Conservation (phyloP, 2,888 invertebrate genomes). For the Myathropa florea region DNA sequence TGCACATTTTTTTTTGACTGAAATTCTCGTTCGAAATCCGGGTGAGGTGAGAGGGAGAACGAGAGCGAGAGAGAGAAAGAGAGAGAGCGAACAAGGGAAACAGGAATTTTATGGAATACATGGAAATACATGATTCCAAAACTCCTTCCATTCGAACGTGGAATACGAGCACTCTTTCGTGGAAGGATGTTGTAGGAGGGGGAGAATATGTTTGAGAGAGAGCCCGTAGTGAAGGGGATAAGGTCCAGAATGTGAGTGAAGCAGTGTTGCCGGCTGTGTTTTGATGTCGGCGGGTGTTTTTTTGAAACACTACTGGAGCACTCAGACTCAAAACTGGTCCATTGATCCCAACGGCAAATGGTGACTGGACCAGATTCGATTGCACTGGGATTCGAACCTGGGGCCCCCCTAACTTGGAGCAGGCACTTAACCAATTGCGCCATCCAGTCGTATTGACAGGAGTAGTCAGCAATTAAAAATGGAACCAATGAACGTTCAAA, state of each 20-base stretch:
- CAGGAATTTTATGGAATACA: conserved; percentile 58
- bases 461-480: too few species aligned
- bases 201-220: not conserved
- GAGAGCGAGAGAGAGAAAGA: not conserved
- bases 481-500: too few species aligned
- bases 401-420: too few species aligned
- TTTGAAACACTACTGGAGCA: too few species aligned
- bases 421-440: too few species aligned
- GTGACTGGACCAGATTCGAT: too few species aligned
- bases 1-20: conserved; percentile 40
- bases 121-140: not conserved
- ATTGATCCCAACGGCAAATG: too few species aligned
- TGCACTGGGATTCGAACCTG: too few species aligned
- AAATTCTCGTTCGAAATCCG: not conserved
- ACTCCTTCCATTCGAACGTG: not conserved
- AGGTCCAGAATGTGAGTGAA: not conserved
- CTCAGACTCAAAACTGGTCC: too few species aligned
- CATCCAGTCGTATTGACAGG: too few species aligned
- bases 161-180: not conserved
- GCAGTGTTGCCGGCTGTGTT: not conserved
- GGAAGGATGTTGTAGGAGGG: not conserved
- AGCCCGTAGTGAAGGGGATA: not conserved
- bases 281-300: not conserved
- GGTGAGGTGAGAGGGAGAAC: not conserved
- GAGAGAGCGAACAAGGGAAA: conserved; percentile 18